Conservation (phyloP, 2,888 invertebrate genomes). For the Leptinotarsa rubiginosa region DNA sequence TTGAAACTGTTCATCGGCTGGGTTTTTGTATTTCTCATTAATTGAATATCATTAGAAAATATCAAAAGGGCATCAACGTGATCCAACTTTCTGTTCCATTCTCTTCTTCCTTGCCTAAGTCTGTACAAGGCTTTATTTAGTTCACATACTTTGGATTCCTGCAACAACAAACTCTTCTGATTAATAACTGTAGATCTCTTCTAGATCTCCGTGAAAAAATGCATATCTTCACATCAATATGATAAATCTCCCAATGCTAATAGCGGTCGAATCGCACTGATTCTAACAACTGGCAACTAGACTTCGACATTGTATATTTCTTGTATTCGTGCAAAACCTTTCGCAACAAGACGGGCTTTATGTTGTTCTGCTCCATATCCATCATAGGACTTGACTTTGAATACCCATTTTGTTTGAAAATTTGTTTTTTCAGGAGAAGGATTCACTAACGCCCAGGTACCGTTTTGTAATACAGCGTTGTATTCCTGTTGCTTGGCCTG, state of each 20-base stretch:
- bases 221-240: constrained; percentile 26
- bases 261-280: background rate
- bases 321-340: constrained; percentile 50
- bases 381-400: constrained; percentile 44
- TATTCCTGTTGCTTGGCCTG: constrained; percentile 45
- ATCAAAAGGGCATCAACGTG: background rate
- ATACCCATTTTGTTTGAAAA: constrained; percentile 46
- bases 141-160: constrained; percentile 16
- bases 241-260: background rate
- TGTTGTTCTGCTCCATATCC: constrained; percentile 43
- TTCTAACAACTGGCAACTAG: constrained; percentile 49
- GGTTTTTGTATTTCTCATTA: background rate
- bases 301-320: constrained; percentile 53
- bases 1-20: background rate
- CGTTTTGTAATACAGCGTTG: constrained; percentile 43
- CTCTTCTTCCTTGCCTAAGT: constrained; percentile 42
- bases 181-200: constrained; percentile 28
- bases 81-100: constrained; percentile 34
- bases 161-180: constrained; percentile 11
- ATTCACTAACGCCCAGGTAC: constrained; percentile 48
- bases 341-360: constrained; percentile 54
- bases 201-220: constrained; percentile 45
- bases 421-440: constrained; percentile 39
- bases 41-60: background rate
- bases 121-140: constrained; percentile 46